phyloP scores from a whole-genome alignment of 2,113 vertebrate genomes.

The Lontra canadensis region DNA sequence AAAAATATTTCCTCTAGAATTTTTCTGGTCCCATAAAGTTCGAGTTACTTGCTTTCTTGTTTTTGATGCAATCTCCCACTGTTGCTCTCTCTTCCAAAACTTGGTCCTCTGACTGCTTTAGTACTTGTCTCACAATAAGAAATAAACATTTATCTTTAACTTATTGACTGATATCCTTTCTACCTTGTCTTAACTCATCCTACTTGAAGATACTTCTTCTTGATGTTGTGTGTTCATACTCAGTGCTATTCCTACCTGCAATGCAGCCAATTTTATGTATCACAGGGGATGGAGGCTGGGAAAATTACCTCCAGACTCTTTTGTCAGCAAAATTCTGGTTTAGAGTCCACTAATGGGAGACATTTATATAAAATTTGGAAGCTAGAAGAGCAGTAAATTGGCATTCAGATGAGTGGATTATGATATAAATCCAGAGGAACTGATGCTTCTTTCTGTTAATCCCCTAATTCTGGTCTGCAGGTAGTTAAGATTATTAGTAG shows the following conservation, averaged over 20 bases:
- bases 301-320: background rate
- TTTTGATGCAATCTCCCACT: background rate
- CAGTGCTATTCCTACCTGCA: background rate
- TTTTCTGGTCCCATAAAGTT: background rate
- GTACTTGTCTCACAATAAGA: background rate
- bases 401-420: background rate
- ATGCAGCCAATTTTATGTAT: background rate
- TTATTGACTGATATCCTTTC: background rate
- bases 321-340: background rate
- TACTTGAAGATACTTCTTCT: background rate
- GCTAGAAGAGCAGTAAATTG: background rate
- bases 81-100: background rate
- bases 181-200: background rate
- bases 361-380: background rate
- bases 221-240: background rate
- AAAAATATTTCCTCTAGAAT: background rate
- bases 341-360: background rate
- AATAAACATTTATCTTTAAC: background rate
- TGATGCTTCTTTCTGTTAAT: background rate
- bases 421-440: background rate
- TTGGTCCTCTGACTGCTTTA: background rate
- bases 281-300: background rate
- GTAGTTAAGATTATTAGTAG: background rate
- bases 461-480: background rate
- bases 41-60: background rate